phyloP scores from a whole-genome alignment of 2,797 vertebrate genomes.

The Sparus aurata region DNA sequence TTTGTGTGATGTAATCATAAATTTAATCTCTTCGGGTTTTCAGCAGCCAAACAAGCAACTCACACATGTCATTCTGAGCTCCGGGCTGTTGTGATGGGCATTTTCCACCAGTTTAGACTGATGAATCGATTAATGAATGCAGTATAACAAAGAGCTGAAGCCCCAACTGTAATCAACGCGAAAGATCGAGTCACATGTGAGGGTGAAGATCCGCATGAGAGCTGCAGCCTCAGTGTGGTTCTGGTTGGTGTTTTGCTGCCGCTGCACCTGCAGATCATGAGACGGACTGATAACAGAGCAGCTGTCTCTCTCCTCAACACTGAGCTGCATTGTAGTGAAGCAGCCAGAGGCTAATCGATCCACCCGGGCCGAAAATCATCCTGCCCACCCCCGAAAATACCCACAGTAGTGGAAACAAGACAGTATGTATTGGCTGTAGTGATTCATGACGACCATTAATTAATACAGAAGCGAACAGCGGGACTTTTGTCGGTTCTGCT shows the following conservation, averaged over 20 bases:
- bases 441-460: neutral
- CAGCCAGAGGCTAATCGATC: constrained; percentile 6
- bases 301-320: constrained; percentile 45
- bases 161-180: neutral
- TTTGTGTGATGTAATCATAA: too few species aligned
- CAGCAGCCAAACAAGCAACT: too few species aligned
- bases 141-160: neutral
- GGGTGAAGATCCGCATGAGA: neutral
- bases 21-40: too few species aligned
- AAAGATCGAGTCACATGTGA: constrained; percentile 28
- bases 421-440: neutral
- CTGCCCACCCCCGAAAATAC: neutral
- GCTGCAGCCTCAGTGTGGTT: constrained; percentile 10
- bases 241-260: constrained; percentile 1
- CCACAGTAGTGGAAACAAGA: neutral
- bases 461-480: neutral
- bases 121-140: neutral
- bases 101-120: neutral
- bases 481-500: too few species aligned
- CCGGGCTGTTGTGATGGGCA: too few species aligned
- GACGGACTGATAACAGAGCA: constrained; percentile 39
- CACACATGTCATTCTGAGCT: too few species aligned
- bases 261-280: constrained; percentile 60
- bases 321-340: constrained; percentile 26
- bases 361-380: neutral